A percentile compares a stretch with the other conserved stretches of the same genome.
Evolutionary conservation across 53 echinoderm and acorn worm genomes (phyloP).

Genomic region (Patiria pectinifera): DNA sequence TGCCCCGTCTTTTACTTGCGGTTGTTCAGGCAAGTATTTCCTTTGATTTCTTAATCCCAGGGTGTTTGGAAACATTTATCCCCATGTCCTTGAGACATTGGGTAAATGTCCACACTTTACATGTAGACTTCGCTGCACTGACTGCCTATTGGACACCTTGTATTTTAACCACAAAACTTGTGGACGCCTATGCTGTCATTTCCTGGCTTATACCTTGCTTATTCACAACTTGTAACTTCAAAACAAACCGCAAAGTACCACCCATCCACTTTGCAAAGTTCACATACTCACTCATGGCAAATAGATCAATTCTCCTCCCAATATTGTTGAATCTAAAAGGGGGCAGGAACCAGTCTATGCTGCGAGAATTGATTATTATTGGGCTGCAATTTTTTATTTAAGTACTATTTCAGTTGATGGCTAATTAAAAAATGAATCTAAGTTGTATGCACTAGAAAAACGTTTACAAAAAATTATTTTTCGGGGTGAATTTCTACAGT

Average conservation of each 20-base stretch:
- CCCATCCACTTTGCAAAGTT: neutral
- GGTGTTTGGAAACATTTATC: neutral
- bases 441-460: too few relatives aligned
- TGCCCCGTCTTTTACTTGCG: too few relatives aligned
- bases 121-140: neutral
- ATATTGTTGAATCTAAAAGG: too few relatives aligned
- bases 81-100: neutral
- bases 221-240: neutral
- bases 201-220: conserved; percentile 10
- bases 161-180: neutral
- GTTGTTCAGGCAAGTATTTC: neutral
- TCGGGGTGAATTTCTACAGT: too few relatives aligned
- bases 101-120: neutral
- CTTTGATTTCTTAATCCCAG: neutral
- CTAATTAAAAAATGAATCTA: too few relatives aligned
- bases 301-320: too few relatives aligned
- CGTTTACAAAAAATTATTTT: too few relatives aligned
- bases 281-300: neutral
- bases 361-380: too few relatives aligned
- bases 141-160: neutral
- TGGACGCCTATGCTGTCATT: conserved; percentile 17
- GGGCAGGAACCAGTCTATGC: too few relatives aligned
- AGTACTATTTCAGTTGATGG: too few relatives aligned
- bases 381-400: too few relatives aligned
- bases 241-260: neutral